Conservation (phyloP, 1,140 invertebrate species). For the Atopsyche davidsoni region DNA sequence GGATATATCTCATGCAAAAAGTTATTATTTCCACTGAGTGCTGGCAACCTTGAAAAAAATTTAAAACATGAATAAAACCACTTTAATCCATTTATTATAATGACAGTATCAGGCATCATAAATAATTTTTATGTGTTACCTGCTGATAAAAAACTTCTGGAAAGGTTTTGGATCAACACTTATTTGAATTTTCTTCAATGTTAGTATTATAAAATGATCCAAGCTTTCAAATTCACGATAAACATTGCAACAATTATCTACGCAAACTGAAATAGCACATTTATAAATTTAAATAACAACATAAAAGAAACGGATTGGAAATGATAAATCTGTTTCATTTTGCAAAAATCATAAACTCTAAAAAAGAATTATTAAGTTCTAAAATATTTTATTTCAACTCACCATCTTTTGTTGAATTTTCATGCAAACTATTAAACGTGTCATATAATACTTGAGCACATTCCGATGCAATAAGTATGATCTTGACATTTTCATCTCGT, state of each 20-base stretch:
- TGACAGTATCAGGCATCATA: too few species aligned
- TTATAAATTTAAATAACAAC: too few species aligned
- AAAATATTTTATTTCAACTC: too few species aligned
- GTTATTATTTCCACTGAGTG: slow-evolving; percentile 11
- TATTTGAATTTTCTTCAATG: slow-evolving; percentile 25
- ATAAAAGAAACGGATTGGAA: too few species aligned
- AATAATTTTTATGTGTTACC: slow-evolving; percentile 15
- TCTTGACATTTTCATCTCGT: slow-evolving; percentile 16
- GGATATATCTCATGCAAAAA: slow-evolving; percentile 21
- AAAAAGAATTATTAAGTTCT: too few species aligned
- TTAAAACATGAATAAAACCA: too few species aligned
- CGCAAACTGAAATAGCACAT: too few species aligned
- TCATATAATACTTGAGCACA: slow-evolving; percentile 22
- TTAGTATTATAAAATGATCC: slow-evolving; percentile 17
- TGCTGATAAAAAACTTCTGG: slow-evolving; percentile 28
- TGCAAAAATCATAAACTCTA: too few species aligned
- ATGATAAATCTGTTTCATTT: too few species aligned
- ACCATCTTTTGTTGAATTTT: slow-evolving; percentile 12
- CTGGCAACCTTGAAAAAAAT: slow-evolving; percentile 16
- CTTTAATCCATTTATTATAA: too few species aligned
- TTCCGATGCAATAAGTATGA: slow-evolving; percentile 21
- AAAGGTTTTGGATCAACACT: slow-evolving; percentile 16
- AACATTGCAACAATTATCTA: too few species aligned
- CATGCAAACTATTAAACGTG: slow-evolving; percentile 14
- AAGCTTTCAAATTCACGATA: slow-evolving; percentile 4